phyloP scores from a whole-genome alignment of 2,113 vertebrate genomes.

The Cyprinodon brontotheroides region DNA sequence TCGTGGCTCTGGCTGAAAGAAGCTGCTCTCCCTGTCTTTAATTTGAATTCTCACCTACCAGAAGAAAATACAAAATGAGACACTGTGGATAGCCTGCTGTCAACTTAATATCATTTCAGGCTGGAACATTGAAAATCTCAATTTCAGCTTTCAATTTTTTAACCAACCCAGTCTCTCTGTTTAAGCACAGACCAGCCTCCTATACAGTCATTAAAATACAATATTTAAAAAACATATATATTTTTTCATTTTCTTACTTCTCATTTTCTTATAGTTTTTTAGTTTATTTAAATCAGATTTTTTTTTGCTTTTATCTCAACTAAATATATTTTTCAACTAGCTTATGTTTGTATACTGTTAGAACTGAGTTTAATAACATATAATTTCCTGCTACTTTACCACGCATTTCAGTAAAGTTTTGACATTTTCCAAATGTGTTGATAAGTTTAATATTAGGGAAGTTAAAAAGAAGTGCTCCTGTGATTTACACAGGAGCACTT shows the following conservation, averaged over 20 bases:
- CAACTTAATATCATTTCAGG: not conserved
- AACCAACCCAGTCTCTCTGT: slow-evolving; percentile 2
- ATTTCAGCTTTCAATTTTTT: slow-evolving; percentile 5
- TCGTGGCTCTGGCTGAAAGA: not conserved
- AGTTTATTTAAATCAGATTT: slow-evolving; percentile 8
- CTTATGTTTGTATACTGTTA: not conserved
- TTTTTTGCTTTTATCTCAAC: slow-evolving; percentile 13
- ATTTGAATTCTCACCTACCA: not conserved
- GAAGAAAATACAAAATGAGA: not conserved
- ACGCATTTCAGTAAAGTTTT: not conserved
- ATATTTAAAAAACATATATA: not conserved
- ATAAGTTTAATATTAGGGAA: not conserved
- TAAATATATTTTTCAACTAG: not conserved
- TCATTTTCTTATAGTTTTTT: slow-evolving; percentile 30
- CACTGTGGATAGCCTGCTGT: not conserved
- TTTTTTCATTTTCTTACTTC: not conserved
- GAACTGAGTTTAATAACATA: not conserved
- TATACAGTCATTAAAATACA: no score
- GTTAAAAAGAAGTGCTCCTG: not conserved
- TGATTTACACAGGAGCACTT: no score
- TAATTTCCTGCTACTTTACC: slow-evolving; percentile 6
- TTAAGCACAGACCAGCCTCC: not conserved
- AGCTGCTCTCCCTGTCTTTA: not conserved
- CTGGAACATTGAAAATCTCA: slow-evolving; percentile 13
- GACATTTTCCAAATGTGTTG: not conserved